A percentile compares a stretch with the other conserved stretches of the same genome.
Evolutionary conservation across 2,797 vertebrate genomes (phyloP).

Genomic region (Trematomus bernacchii): DNA sequence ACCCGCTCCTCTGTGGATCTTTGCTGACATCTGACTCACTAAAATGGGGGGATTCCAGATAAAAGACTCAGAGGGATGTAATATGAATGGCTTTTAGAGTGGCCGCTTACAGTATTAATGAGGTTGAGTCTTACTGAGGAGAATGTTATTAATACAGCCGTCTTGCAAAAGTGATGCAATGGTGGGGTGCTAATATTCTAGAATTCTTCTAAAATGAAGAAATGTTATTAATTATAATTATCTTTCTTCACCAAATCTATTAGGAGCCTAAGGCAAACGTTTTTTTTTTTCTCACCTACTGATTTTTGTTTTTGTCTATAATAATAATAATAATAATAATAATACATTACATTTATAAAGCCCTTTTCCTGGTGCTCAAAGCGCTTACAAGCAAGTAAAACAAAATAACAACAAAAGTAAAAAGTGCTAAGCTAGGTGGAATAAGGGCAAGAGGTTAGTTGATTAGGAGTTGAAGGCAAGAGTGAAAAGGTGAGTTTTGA

Average conservation of each 20-base stretch:
- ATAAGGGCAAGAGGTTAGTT: too few relatives aligned
- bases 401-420: too few relatives aligned
- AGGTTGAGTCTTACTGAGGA: slow-evolving; percentile 62
- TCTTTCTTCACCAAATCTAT: not conserved
- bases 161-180: slow-evolving; percentile 69
- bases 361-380: too few relatives aligned
- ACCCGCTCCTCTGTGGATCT: slow-evolving; percentile 37
- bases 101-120: slow-evolving; percentile 76
- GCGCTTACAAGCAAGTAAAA: too few relatives aligned
- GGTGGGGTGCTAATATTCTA: slow-evolving; percentile 48
- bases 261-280: not conserved
- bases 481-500: too few relatives aligned
- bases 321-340: too few relatives aligned
- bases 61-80: slow-evolving; percentile 53
- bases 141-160: slow-evolving; percentile 69
- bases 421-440: too few relatives aligned
- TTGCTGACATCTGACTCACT: slow-evolving; percentile 52
- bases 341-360: too few relatives aligned
- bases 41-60: slow-evolving; percentile 39
- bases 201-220: slow-evolving; percentile 17
- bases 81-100: slow-evolving; percentile 79
- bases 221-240: slow-evolving; percentile 17
- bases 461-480: too few relatives aligned
- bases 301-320: not conserved
- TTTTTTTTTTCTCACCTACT: not conserved